Base-by-base conservation (phyloP, 2,113 vertebrate species). In the Nymphicus hollandicus region DNA sequence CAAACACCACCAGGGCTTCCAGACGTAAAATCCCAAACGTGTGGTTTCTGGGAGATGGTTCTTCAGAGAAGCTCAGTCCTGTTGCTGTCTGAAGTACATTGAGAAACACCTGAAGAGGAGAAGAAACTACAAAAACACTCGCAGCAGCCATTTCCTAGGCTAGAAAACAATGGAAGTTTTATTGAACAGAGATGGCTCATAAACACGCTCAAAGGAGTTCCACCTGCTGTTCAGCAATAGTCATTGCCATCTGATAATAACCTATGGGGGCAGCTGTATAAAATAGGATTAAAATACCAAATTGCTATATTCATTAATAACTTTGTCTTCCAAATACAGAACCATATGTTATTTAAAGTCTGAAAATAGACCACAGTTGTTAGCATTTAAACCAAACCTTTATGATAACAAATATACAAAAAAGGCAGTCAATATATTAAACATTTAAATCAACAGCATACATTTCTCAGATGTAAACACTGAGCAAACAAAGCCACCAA, bases 341-440 rank as follows among this genome's bases (percentile, higher is more conserved):
- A 96, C 88, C 1, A 3, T 94, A 86, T 73, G 90, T 91, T 90
- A 96, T 96, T 94, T 93, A 76, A 96, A 97, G 93, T 96, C 88
- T 95, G 93, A 96, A 96, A 97, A 96, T 92, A 97, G 93, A 97
- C 95, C 89, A 97, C 96, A 87, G 71, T 96, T 95, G 72, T 93
- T 91, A 96, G 93, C 95, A 92, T 96, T 94, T 95, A 96, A 96
- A 96, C 83, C 83, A 89, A 94, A 94, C 88, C 69, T 92, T 96
- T 94, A 94, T 95, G 92, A 80, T 94, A 97, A 96, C 96, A 97
- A 97, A 96, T 96, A 96, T 97, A 96, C 96, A 97, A 96, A 97
- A 96, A 97, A 96, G 92, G 96, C 93, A 96, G 88, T 96, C 86
- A 96, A 96, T 97, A 96, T 97, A 95, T 97, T 97, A 96, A 96